Evolutionary conservation across 2,888 invertebrate genomes (phyloP).

Genomic region (Biston stratarius): DNA sequence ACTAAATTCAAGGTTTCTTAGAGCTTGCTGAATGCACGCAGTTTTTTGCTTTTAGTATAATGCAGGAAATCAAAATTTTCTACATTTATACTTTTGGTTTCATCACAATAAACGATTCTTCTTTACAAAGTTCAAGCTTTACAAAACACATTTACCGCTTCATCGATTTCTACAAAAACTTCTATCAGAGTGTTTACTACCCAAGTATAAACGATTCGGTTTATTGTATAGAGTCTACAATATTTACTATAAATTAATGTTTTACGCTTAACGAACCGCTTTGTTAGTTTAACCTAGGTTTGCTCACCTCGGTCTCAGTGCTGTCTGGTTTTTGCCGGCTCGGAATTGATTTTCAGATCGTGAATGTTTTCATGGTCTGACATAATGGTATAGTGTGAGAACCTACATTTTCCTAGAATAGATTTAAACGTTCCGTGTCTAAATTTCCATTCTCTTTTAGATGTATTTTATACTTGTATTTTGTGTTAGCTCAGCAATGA

Average conservation of each 20-base stretch:
- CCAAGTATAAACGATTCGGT: constrained; percentile 1
- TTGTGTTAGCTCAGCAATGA: too few species aligned
- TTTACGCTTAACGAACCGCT: constrained; percentile 20
- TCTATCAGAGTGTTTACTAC: not conserved
- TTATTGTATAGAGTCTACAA: not conserved
- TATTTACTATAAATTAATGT: constrained; percentile 2
- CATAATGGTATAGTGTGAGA: constrained; percentile 32
- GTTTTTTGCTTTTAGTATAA: too few species aligned
- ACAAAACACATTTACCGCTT: not conserved
- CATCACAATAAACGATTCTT: not conserved
- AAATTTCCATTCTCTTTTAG: not conserved
- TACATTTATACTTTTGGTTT: too few species aligned
- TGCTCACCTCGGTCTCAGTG: constrained; percentile 26
- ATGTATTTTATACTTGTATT: too few species aligned
- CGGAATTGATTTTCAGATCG: constrained; percentile 39
- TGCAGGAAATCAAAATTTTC: too few species aligned
- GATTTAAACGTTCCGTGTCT: not conserved
- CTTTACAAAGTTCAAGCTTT: not conserved
- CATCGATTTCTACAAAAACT: not conserved
- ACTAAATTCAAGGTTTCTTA: too few species aligned
- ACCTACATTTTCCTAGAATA: constrained; percentile 19
- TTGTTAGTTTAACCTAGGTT: constrained; percentile 26
- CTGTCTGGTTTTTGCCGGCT: constrained; percentile 31
- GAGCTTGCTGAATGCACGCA: too few species aligned
- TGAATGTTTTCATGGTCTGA: constrained; percentile 40